Evolutionary conservation across 2,888 invertebrate genomes (phyloP).

Genomic region (Drosophila silvestris): DNA sequence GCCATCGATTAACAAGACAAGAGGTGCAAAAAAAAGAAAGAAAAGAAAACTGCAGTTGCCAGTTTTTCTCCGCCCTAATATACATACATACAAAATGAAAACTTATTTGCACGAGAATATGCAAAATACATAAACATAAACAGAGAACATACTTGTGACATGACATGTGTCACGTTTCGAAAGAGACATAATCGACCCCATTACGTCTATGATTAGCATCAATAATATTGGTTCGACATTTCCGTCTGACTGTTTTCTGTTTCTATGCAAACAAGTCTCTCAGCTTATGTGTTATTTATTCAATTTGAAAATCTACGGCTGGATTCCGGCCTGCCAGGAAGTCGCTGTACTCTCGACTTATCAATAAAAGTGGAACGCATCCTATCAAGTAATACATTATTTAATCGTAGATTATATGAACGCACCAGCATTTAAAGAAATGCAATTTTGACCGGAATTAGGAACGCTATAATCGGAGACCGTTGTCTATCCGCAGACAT

Average conservation of each 20-base stretch:
- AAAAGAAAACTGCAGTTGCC: neutral
- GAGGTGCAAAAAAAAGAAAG: neutral
- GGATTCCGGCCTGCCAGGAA: neutral
- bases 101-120: neutral
- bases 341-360: neutral
- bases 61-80: neutral
- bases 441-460: neutral
- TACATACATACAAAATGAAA: neutral
- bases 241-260: neutral
- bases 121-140: slow-evolving; percentile 1
- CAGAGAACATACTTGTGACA: neutral
- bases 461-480: slow-evolving; percentile 8
- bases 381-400: neutral
- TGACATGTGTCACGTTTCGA: neutral
- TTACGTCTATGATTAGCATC: neutral
- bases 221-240: neutral
- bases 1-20: neutral
- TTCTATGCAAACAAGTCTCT: slow-evolving; percentile 1
- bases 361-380: neutral
- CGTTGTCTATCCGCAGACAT: slow-evolving; percentile 25
- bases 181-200: neutral
- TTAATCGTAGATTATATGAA: neutral
- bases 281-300: slow-evolving; percentile 8
- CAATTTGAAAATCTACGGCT: neutral
- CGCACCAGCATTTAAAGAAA: neutral